These are phyloP conservation scores for Oryzias curvinotus DNA, from an alignment of 2,113 vertebrate species.

Conservation along the genomic window DNA sequence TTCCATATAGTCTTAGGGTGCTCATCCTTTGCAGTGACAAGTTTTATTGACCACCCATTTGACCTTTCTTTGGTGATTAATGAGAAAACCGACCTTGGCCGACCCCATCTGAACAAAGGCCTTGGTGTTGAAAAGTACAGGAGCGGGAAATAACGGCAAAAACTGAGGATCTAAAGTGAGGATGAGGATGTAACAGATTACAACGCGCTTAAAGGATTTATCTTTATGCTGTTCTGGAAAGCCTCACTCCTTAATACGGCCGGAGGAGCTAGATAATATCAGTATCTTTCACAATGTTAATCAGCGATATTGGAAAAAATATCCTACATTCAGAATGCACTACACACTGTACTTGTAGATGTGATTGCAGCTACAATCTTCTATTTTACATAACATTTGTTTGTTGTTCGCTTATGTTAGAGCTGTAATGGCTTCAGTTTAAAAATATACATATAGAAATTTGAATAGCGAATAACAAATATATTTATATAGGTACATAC, in stretches of 20 bases:
- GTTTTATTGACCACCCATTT: neutral
- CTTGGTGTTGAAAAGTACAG: conserved; percentile 17
- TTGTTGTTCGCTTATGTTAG: too few species aligned
- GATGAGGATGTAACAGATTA: conserved; percentile 38
- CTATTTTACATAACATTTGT: too few species aligned
- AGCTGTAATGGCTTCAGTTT: too few species aligned
- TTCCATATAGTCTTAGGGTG: neutral
- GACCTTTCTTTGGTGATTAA: conserved; percentile 50
- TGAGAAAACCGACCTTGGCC: conserved; percentile 43
- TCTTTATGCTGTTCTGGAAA: conserved; percentile 38
- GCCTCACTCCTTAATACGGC: conserved; percentile 31
- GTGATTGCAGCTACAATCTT: too few species aligned
- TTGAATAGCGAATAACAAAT: too few species aligned
- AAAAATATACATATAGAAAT: too few species aligned
- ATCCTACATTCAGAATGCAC: too few species aligned
- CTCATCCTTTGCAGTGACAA: neutral
- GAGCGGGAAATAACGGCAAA: conserved; percentile 48
- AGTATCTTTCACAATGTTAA: too few species aligned
- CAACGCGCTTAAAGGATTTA: conserved; percentile 40
- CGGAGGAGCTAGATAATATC: neutral
- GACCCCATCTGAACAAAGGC: conserved; percentile 43
- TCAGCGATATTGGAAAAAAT: too few species aligned
- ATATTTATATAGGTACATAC: too few species aligned
- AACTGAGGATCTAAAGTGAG: conserved; percentile 19
- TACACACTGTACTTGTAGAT: too few species aligned